A percentile compares a stretch with the other conserved stretches of the same genome.
phyloP scores from a whole-genome alignment of 2,797 vertebrate genomes.

The Sebastes melanostomus region DNA sequence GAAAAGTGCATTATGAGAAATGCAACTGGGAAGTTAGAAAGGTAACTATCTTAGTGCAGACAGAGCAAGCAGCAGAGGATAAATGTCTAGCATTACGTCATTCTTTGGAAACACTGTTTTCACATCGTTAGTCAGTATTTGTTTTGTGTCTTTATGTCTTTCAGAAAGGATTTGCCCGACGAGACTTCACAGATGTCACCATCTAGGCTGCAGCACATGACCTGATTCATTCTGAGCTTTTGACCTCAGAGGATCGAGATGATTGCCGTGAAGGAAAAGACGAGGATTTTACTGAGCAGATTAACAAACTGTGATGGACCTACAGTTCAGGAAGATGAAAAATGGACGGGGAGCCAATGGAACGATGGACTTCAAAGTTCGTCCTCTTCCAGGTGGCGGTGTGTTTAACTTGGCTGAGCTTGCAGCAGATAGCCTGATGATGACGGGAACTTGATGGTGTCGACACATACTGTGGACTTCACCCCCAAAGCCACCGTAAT shows the following conservation, averaged over 20 bases:
- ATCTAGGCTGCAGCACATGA: conserved; percentile 46
- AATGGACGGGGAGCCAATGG: not conserved
- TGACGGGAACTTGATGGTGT: not conserved
- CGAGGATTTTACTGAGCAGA: not conserved
- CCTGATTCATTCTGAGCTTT: not conserved
- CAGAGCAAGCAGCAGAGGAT: not conserved
- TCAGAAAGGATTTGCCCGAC: conserved; percentile 82
- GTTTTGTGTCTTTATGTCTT: conserved; percentile 37
- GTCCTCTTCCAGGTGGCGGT: not conserved
- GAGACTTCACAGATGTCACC: conserved; percentile 74
- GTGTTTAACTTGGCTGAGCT: conserved; percentile 22
- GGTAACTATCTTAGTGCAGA: not conserved
- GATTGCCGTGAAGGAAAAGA: not conserved
- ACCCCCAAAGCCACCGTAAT: not conserved
- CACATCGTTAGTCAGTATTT: not conserved
- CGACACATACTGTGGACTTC: not conserved
- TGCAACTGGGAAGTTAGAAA: too few relatives aligned
- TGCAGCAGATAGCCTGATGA: not conserved
- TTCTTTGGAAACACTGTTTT: not conserved
- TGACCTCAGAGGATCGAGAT: not conserved
- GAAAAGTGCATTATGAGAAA: not conserved
- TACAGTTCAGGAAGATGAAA: not conserved
- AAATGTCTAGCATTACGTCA: not conserved
- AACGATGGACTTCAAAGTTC: not conserved
- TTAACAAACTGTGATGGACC: not conserved